Conservation (phyloP, 2,888 invertebrate species). For the Cabera pusaria region DNA sequence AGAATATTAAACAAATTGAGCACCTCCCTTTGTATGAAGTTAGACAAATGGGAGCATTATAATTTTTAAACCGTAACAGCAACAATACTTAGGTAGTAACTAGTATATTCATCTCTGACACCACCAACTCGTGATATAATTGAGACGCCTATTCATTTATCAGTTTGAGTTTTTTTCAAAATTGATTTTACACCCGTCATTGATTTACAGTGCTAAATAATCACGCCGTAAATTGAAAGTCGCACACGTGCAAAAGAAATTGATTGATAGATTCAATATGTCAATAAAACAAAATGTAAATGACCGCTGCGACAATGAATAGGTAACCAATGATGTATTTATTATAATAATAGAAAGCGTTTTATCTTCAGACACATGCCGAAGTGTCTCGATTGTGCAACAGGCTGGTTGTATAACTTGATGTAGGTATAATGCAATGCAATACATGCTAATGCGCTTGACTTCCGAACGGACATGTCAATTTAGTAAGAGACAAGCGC, state of each 20-base stretch:
- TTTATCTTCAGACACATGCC: conserved; percentile 60
- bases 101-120: too few species aligned
- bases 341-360: conserved; percentile 61
- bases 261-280: conserved; percentile 16
- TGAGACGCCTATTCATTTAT: too few species aligned
- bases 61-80: too few species aligned
- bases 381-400: conserved; percentile 64
- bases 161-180: too few species aligned
- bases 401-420: conserved; percentile 57
- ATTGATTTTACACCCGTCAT: too few species aligned
- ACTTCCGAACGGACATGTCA: conserved; percentile 75
- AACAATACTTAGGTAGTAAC: too few species aligned
- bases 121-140: too few species aligned
- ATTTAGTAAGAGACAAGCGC: conserved; percentile 44
- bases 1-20: too few species aligned
- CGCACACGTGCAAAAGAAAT: conserved; percentile 3
- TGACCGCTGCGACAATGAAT: conserved; percentile 8
- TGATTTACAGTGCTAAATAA: too few species aligned
- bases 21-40: too few species aligned
- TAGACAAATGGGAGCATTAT: too few species aligned
- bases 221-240: conserved; percentile 5
- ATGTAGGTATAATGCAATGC: conserved; percentile 39
- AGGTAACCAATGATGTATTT: conserved; percentile 6
- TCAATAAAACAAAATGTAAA: conserved; percentile 17
- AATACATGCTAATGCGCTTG: conserved; percentile 63